Evolutionary conservation across 1,140 invertebrate genomes (phyloP).

Genomic region (Paracyclopina nana): DNA sequence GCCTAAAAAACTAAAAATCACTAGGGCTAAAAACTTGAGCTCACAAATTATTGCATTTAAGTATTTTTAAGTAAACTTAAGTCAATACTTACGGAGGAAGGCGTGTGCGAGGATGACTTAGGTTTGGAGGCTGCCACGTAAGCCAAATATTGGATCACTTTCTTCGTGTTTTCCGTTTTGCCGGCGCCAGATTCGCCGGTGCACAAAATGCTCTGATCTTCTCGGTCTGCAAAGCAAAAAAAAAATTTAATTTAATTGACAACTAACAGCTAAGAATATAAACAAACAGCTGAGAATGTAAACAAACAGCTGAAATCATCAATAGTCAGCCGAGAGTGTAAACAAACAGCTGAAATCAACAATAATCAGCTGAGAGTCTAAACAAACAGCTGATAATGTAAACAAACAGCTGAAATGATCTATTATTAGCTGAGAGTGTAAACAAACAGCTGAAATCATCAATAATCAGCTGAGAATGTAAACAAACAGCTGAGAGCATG

Average conservation of each 20-base stretch:
- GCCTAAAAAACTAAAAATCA: too few relatives aligned
- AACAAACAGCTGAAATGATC: too few relatives aligned
- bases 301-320: background rate
- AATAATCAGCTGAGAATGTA: too few relatives aligned
- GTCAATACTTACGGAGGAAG: constrained; percentile 9
- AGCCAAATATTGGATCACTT: constrained; percentile 98
- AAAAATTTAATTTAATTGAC: too few relatives aligned
- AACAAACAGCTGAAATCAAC: background rate
- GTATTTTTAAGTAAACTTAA: too few relatives aligned
- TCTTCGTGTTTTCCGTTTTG: constrained; percentile 99
- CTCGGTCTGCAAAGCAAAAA: constrained; percentile 52
- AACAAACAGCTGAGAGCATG: too few relatives aligned
- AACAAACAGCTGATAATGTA: too few relatives aligned
- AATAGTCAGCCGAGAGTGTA: background rate
- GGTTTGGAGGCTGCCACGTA: constrained; percentile 93
- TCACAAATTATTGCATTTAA: too few relatives aligned
- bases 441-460: too few relatives aligned
- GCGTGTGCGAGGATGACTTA: constrained; percentile 30
- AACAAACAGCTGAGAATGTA: background rate
- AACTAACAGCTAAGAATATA: too few relatives aligned
- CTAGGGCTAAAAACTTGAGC: too few relatives aligned
- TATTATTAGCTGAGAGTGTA: too few relatives aligned
- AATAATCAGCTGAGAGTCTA: background rate
- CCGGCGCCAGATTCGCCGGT: constrained; percentile 99
- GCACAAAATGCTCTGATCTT: constrained; percentile 98